Conservation (phyloP, 1,140 invertebrate species). For the Scaptomyza hsui region DNA sequence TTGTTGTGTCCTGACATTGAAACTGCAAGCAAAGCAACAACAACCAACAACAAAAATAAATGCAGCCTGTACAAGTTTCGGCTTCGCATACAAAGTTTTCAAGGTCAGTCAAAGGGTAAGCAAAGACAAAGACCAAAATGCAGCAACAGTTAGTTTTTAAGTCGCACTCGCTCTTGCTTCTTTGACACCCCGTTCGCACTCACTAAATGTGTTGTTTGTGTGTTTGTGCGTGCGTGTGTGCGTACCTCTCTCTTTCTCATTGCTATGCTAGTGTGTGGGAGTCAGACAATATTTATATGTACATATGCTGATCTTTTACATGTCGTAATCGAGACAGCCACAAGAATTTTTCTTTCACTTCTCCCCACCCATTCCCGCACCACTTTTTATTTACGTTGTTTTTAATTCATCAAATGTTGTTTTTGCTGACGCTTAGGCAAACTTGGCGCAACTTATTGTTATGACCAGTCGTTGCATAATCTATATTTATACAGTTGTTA, state of each 20-base stretch:
- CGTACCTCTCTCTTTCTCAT: not conserved
- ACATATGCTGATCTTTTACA: slow-evolving; percentile 12
- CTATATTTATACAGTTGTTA: slow-evolving; percentile 39
- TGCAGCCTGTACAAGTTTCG: slow-evolving; percentile 59
- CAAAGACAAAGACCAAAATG: slow-evolving; percentile 17
- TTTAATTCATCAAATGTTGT: slow-evolving; percentile 34
- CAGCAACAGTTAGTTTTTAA: slow-evolving; percentile 69
- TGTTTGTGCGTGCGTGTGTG: not conserved
- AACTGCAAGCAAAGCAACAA: slow-evolving; percentile 56
- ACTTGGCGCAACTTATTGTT: slow-evolving; percentile 9
- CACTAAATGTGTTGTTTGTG: not conserved
- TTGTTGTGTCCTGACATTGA: slow-evolving; percentile 65
- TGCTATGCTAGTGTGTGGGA: slow-evolving; percentile 2
- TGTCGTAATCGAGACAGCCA: not conserved
- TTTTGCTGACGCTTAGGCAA: slow-evolving; percentile 6
- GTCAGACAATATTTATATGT: not conserved
- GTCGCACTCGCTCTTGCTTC: slow-evolving; percentile 22
- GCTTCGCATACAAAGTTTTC: slow-evolving; percentile 35
- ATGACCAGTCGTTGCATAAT: slow-evolving; percentile 27
- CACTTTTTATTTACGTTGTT: slow-evolving; percentile 6
- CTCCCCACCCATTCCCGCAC: not conserved
- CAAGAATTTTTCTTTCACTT: slow-evolving; percentile 2
- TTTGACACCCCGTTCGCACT: not conserved
- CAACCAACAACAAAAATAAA: slow-evolving; percentile 44
- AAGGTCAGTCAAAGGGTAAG: slow-evolving; percentile 74